Conservation (phyloP, 2,797 vertebrate genomes). For the Xenentodon cancila region DNA sequence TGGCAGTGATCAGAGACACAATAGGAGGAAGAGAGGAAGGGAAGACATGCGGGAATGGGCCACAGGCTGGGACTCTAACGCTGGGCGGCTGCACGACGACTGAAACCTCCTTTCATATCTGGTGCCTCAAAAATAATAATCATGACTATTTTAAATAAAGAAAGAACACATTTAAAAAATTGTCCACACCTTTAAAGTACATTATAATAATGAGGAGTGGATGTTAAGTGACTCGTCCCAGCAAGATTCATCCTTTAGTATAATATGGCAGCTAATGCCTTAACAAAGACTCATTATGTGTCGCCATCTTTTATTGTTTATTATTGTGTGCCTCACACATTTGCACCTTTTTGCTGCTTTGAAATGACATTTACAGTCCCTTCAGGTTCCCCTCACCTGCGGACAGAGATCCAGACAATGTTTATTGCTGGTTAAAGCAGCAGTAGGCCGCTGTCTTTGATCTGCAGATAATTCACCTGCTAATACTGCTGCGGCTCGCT, state of each 20-base stretch:
- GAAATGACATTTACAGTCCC: constrained; percentile 51
- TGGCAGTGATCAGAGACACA: too few relatives aligned
- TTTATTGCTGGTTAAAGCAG: constrained; percentile 64
- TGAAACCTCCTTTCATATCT: too few relatives aligned
- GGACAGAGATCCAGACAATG: constrained; percentile 56
- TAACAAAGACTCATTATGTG: constrained; percentile 16
- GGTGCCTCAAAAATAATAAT: too few relatives aligned
- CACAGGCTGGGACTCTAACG: too few relatives aligned
- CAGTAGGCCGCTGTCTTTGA: constrained; percentile 56
- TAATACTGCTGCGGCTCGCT: constrained; percentile 3
- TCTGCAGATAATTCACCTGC: constrained; percentile 71
- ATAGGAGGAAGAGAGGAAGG: too few relatives aligned
- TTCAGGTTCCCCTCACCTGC: constrained; percentile 15
- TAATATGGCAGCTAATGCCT: constrained; percentile 10
- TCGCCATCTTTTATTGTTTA: constrained; percentile 16
- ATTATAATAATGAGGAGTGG: constrained; percentile 9
- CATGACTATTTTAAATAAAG: too few relatives aligned
- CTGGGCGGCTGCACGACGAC: too few relatives aligned
- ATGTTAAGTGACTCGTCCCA: constrained; percentile 19
- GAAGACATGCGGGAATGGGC: too few relatives aligned
- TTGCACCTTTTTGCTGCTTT: constrained; percentile 36
- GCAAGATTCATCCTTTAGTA: constrained; percentile 11
- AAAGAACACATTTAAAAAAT: too few relatives aligned
- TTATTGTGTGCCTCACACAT: constrained; percentile 9
- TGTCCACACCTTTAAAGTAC: neutral